Conservation (phyloP, 2,888 invertebrate species). For the Agrochola lota region DNA sequence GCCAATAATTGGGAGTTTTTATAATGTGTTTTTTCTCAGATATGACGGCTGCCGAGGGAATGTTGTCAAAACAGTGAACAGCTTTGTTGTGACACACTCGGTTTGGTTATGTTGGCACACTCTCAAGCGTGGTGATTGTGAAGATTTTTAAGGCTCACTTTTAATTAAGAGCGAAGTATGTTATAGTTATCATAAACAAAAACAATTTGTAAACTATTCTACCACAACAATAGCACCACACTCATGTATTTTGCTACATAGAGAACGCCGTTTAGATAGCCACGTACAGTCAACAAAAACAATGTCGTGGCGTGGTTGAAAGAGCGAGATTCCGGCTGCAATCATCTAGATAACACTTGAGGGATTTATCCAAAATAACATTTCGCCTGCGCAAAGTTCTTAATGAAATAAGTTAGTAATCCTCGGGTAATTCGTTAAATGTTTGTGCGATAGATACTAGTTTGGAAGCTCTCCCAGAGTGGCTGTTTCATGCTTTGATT, state of each 20-base stretch:
- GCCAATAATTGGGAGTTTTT: not conserved
- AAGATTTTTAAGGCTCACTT: not conserved
- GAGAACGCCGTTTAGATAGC: constrained; percentile 31
- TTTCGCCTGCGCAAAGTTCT: constrained; percentile 82
- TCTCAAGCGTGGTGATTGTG: not conserved
- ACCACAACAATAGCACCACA: not conserved
- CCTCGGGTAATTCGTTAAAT: constrained; percentile 85
- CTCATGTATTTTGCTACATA: constrained; percentile 7
- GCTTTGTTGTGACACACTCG: too few relatives aligned
- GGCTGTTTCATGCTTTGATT: constrained; percentile 72
- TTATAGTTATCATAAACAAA: not conserved
- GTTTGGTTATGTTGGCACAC: not conserved
- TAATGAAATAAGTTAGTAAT: constrained; percentile 88
- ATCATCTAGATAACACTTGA: constrained; percentile 81
- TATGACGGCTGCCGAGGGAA: too few relatives aligned
- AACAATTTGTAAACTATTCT: not conserved
- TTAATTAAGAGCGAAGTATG: not conserved
- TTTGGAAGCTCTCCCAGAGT: constrained; percentile 71
- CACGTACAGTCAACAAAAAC: constrained; percentile 60
- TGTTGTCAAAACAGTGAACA: not conserved
- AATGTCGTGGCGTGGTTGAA: constrained; percentile 65
- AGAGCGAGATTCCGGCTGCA: constrained; percentile 74
- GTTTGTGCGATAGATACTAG: constrained; percentile 82
- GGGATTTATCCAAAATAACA: constrained; percentile 85
- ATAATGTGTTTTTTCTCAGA: not conserved